phyloP scores from a whole-genome alignment of 2,888 invertebrate genomes.

The Falcaria lacertinaria region DNA sequence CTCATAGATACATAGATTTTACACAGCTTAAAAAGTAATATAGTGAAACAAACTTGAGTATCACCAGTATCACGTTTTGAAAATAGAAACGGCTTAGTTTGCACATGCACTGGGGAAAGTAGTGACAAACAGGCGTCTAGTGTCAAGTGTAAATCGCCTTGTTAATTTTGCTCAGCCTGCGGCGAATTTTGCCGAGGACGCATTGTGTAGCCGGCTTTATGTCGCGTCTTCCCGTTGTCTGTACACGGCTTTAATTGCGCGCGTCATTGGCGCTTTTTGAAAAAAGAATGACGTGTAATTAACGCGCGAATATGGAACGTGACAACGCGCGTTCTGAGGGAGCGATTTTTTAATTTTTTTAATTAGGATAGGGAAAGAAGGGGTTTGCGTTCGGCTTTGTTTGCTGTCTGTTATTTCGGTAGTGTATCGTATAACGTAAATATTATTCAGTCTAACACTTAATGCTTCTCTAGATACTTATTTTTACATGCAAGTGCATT shows the following conservation, averaged over 20 bases:
- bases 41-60: conserved; percentile 1
- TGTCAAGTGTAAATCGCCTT: conserved; percentile 81
- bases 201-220: conserved; percentile 78
- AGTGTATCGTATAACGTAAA: neutral
- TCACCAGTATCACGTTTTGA: conserved; percentile 25
- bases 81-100: conserved; percentile 38
- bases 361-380: conserved; percentile 71
- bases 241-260: conserved; percentile 78
- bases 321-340: conserved; percentile 77
- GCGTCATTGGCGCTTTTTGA: conserved; percentile 79
- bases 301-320: conserved; percentile 79
- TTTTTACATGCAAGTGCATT: no score
- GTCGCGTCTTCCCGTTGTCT: conserved; percentile 78
- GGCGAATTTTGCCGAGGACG: conserved; percentile 78
- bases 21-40: neutral
- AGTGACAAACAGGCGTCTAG: conserved; percentile 72
- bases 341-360: conserved; percentile 67
- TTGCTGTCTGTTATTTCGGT: conserved; percentile 12
- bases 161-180: conserved; percentile 78
- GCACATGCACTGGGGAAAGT: conserved; percentile 50
- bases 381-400: conserved; percentile 45
- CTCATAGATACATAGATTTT: neutral
- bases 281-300: conserved; percentile 80
- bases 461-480: no score
- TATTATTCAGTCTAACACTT: no score